Base-by-base conservation (phyloP, 2,888 invertebrate species). In the Philaethria dido region DNA sequence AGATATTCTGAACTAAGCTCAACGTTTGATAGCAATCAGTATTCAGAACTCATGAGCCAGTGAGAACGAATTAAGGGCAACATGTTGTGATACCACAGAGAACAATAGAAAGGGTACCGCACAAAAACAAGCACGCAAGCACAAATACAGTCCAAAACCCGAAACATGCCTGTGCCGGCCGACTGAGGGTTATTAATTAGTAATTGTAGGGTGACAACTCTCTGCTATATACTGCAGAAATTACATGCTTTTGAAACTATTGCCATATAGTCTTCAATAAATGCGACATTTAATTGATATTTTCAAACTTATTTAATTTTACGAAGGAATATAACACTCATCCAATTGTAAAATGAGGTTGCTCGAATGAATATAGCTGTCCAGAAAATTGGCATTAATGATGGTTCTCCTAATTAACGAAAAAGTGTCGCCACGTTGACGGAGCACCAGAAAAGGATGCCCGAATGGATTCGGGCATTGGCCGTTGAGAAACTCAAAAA, bases 401-500 rank as follows among this genome's bases (percentile, higher is more conserved):
- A 86, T 89, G 89, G 89, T 84, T 80, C 80, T 80, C 85, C 87
- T 91, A 89, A 91, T 92, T 92, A 91, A 86, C 82, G 87, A 91
- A 90, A 91, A 91, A 89, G 84, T 87, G 86, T 88, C 88, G 83
- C 86, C 85, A 84, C 72, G 74, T 74, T 76, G 84, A 82, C 81
- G 74, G 79, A 82, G 84, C 84, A 83, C 87, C 88, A 84, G 88
- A 89, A 88, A 90, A 88, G 90, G 89, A 87, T 80, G 85, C 78
- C 81, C 84, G 85, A 86, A 85, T 85, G 77, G 83, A 84, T 83
- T 80, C 85, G 84, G 83, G 87, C 87, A 89, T 91, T 91, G 92
- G 92, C 83, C 85, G 84, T 79, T 74, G 80, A 78, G 80, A 82
- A 84, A 85, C 88, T 89, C 89, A 91, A 92, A 92, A 92, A 92